A percentile compares a stretch with the other conserved stretches of the same genome.
Conservation (phyloP, 2,113 vertebrate genomes). For the Myrmecobius fasciatus region DNA sequence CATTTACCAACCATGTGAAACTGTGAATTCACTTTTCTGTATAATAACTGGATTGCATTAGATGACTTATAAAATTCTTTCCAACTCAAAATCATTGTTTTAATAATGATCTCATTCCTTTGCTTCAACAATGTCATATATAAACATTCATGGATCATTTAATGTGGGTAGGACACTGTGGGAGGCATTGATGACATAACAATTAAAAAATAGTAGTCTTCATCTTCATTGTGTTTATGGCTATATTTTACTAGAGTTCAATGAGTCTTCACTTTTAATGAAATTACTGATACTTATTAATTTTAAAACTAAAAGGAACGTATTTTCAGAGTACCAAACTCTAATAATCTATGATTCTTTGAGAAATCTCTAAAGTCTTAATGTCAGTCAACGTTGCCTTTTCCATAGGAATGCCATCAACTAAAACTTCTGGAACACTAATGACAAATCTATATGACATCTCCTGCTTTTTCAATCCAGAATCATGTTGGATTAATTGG, state of each 20-base stretch:
- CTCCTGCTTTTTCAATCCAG: not conserved
- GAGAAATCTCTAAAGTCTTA: not conserved
- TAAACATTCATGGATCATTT: not conserved
- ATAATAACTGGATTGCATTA: not conserved
- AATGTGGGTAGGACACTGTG: not conserved
- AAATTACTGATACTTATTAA: conserved; percentile 31
- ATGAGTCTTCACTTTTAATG: not conserved
- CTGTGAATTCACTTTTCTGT: not conserved
- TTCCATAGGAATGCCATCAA: not conserved
- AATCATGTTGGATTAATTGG: not conserved
- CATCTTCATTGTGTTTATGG: not conserved
- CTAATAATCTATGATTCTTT: not conserved
- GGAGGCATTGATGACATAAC: not conserved
- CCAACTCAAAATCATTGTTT: not conserved
- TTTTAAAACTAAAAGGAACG: not conserved
- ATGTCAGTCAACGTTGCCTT: not conserved
- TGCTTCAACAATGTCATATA: not conserved
- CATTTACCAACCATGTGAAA: not conserved
- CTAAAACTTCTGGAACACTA: not conserved
- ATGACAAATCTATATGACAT: conserved; percentile 21
- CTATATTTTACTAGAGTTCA: not conserved
- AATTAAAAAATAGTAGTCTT: not conserved
- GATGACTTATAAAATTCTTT: not conserved
- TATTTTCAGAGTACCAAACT: not conserved
- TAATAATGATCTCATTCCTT: not conserved